These are phyloP conservation scores for Melanerpes aurifrons DNA, from an alignment of 2,113 vertebrate genomes.

Conservation along the genomic window DNA sequence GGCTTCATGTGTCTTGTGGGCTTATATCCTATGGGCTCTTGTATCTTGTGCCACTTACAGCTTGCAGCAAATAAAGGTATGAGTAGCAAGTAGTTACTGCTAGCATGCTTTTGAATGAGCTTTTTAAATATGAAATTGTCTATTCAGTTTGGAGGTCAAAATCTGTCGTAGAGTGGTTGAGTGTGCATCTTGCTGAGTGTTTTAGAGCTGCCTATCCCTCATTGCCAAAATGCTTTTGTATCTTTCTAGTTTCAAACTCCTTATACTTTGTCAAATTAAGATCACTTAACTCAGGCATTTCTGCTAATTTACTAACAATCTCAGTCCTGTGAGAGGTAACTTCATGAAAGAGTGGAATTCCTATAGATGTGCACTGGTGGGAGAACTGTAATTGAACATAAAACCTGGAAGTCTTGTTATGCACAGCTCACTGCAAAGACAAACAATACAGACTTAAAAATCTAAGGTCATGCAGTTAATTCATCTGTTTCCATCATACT, in stretches of 20 bases:
- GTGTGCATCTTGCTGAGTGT: background rate
- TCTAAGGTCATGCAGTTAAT: background rate
- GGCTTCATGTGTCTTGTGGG: background rate
- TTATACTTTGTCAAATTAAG: background rate
- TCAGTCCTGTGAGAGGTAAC: background rate
- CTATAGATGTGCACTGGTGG: background rate
- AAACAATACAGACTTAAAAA: background rate
- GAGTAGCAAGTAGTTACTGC: background rate
- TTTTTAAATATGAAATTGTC: background rate
- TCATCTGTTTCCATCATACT: background rate
- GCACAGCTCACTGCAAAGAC: background rate
- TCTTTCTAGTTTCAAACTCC: background rate
- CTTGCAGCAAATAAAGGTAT: background rate
- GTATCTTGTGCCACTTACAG: background rate
- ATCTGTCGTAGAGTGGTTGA: background rate
- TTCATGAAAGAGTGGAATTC: background rate
- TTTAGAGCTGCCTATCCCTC: background rate
- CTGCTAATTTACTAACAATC: background rate
- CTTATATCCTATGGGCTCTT: background rate
- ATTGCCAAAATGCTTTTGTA: background rate
- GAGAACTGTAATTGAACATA: background rate
- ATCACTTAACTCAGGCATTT: background rate
- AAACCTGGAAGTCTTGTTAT: background rate
- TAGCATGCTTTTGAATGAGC: background rate
- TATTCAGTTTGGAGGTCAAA: background rate